Conservation (phyloP, 2,888 invertebrate genomes). For the Protophormia terraenovae region DNA sequence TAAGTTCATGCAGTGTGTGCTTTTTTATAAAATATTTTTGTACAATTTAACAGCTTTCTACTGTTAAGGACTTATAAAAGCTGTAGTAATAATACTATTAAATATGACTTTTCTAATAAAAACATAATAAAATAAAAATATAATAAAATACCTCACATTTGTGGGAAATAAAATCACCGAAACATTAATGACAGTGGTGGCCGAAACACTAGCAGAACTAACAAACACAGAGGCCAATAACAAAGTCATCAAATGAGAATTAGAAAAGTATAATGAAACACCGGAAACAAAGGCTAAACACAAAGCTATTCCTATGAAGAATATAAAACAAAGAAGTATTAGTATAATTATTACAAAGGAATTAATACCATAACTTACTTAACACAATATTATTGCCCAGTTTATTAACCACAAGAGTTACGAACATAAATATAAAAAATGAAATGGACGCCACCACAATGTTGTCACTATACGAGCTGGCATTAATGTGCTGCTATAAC, state of each 20-base stretch:
- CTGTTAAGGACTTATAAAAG: too few relatives aligned
- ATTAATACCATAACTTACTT: slow-evolving; percentile 68
- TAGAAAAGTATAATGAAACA: slow-evolving; percentile 83
- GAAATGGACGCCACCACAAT: slow-evolving; percentile 71
- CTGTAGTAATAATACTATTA: too few relatives aligned
- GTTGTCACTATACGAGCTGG: slow-evolving; percentile 70
- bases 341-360: not conserved
- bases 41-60: too few relatives aligned
- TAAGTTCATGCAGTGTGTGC: too few relatives aligned
- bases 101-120: too few relatives aligned
- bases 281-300: slow-evolving; percentile 82
- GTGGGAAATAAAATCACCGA: slow-evolving; percentile 78
- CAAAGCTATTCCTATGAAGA: slow-evolving; percentile 77
- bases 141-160: slow-evolving; percentile 73
- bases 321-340: too few relatives aligned
- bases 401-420: slow-evolving; percentile 69
- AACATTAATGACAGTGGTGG: slow-evolving; percentile 76
- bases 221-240: slow-evolving; percentile 83
- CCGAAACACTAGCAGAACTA: slow-evolving; percentile 74
- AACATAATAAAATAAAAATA: not conserved
- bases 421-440: slow-evolving; percentile 66
- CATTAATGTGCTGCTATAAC: slow-evolving; percentile 58
- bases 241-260: slow-evolving; percentile 82
- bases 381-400: slow-evolving; percentile 69
- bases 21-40: too few relatives aligned